Conservation (phyloP, 1,140 invertebrate species). For the Varroa destructor region DNA sequence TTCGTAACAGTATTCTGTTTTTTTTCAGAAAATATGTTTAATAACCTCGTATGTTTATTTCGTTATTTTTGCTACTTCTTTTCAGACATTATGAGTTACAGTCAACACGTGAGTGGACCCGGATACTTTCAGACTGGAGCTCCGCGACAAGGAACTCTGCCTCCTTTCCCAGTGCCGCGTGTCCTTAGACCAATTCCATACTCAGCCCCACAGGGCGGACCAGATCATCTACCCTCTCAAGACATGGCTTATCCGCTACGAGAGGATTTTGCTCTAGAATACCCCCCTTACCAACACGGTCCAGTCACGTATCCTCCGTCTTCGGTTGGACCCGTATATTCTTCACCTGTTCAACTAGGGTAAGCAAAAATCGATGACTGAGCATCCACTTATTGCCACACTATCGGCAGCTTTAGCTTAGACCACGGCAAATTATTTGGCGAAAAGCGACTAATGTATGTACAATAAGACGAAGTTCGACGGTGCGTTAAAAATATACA, state of each 20-base stretch:
- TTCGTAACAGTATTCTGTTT: no score
- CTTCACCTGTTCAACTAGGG: constrained; percentile 1
- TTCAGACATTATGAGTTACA: no score
- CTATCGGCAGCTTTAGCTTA: no score
- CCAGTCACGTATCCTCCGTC: constrained; percentile 28
- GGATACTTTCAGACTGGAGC: constrained; percentile 23
- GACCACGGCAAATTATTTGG: no score
- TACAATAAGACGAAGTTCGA: no score
- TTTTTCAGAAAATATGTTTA: no score
- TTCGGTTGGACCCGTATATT: constrained; percentile 11
- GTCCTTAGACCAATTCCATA: not conserved
- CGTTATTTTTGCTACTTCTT: no score
- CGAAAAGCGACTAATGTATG: no score
- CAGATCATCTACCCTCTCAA: not conserved
- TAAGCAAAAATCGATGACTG: not conserved
- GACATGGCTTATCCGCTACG: constrained; percentile 21
- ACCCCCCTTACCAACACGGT: not conserved
- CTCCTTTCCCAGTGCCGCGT: not conserved
- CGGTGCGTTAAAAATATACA: no score
- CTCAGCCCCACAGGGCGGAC: not conserved
- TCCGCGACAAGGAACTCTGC: not conserved
- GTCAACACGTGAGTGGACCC: not conserved
- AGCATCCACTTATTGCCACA: not conserved
- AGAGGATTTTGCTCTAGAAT: constrained; percentile 20
- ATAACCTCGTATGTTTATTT: no score